A percentile compares a stretch with the other conserved stretches of the same genome.
Evolutionary conservation across 2,113 vertebrate species (phyloP).

Genomic region (Solea solea): DNA sequence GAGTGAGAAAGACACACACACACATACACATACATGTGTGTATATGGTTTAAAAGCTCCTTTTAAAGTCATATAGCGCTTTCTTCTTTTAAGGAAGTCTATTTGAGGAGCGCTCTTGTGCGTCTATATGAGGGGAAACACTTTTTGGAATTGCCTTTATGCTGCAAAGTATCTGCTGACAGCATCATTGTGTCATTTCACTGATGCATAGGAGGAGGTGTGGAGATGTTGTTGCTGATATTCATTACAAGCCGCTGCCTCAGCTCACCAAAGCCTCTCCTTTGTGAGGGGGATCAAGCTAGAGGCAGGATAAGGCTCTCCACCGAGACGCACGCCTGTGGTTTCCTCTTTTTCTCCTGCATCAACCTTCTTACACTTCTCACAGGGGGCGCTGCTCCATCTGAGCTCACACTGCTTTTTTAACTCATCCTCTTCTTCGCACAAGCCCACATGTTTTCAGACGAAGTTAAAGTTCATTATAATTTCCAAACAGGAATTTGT

Average conservation of each 20-base stretch:
- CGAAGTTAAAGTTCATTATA: no score
- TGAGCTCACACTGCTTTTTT: background rate
- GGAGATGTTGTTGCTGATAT: constrained; percentile 59
- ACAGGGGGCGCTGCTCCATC: background rate
- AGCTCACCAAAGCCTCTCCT: constrained; percentile 70
- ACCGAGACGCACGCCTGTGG: constrained; percentile 48
- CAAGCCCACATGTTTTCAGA: background rate
- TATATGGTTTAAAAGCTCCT: background rate
- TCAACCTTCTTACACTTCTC: constrained; percentile 21
- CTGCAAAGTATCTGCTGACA: constrained; percentile 41
- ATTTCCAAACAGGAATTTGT: background rate
- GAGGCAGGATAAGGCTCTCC: constrained; percentile 65
- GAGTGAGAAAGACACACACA: background rate
- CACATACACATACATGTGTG: no score
- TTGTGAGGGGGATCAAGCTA: constrained; percentile 63
- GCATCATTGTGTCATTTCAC: constrained; percentile 47
- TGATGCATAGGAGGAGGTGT: constrained; percentile 54
- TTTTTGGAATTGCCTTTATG: constrained; percentile 19
- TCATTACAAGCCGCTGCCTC: constrained; percentile 64
- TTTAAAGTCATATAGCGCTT: background rate
- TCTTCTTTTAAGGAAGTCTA: background rate
- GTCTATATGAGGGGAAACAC: constrained; percentile 4
- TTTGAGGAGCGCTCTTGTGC: constrained; percentile 1
- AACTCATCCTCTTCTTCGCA: constrained; percentile 13
- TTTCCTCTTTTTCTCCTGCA: constrained; percentile 47